Evolutionary conservation across 2,797 vertebrate species (phyloP).

Genomic region (Natrix natrix): DNA sequence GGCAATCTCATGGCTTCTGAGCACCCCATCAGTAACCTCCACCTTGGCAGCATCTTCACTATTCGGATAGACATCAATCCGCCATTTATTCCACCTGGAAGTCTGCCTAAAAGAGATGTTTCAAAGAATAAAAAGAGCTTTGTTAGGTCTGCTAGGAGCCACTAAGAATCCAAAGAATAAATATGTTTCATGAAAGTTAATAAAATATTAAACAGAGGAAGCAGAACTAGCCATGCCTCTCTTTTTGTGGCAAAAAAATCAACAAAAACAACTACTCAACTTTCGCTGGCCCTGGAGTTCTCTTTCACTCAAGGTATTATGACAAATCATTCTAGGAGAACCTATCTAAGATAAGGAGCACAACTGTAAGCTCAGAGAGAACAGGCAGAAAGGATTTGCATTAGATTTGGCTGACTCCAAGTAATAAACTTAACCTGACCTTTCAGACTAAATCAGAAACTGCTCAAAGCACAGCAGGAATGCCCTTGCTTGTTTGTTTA

Average conservation of each 20-base stretch:
- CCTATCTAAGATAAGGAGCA: neutral
- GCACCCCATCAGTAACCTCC: too few relatives aligned
- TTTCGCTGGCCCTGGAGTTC: neutral
- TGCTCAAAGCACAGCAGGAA: neutral
- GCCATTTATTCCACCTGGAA: neutral
- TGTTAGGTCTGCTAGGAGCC: neutral
- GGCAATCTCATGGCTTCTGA: too few relatives aligned
- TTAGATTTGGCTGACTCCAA: neutral
- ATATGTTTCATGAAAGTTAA: neutral
- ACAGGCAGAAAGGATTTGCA: neutral
- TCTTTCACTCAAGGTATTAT: neutral
- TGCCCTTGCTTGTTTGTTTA: neutral
- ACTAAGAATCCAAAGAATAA: neutral
- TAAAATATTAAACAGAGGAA: neutral
- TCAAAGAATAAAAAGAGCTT: neutral
- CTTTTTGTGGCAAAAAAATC: neutral
- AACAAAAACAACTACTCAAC: neutral
- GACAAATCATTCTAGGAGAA: neutral
- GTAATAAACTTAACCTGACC: neutral
- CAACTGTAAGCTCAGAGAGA: neutral
- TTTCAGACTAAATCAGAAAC: neutral
- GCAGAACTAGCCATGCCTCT: neutral
- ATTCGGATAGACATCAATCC: too few relatives aligned
- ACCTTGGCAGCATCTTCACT: too few relatives aligned
- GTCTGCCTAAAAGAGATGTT: neutral